A percentile compares a stretch with the other conserved stretches of the same genome.
phyloP scores from a whole-genome alignment of 2,888 invertebrate species.

The Cylloceria caligata region DNA sequence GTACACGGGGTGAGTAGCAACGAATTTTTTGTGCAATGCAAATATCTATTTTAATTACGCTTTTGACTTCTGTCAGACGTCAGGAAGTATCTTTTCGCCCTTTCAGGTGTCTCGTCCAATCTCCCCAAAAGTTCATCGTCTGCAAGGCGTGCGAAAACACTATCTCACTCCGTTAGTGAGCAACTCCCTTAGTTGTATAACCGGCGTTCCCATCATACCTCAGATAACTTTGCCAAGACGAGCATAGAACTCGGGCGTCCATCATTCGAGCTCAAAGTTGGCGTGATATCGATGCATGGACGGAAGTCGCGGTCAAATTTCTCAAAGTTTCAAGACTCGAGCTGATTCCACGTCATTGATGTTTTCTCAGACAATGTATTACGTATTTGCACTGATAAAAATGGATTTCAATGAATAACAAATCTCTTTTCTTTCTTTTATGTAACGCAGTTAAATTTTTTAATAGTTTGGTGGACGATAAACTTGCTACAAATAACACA shows the following conservation, averaged over 20 bases:
- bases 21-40: no score
- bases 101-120: conserved; percentile 16
- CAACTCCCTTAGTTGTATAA: conserved; percentile 33
- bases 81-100: conserved; percentile 25
- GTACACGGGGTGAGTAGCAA: conserved; percentile 48
- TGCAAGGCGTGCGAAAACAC: conserved; percentile 35
- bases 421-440: neutral
- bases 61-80: conserved; percentile 31
- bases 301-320: conserved; percentile 26
- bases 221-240: conserved; percentile 35
- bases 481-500: no score
- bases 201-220: conserved; percentile 40
- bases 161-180: conserved; percentile 33
- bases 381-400: neutral
- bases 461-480: no score
- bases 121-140: conserved; percentile 39
- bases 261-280: conserved; percentile 31
- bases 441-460: neutral
- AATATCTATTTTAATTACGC: neutral
- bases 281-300: conserved; percentile 22
- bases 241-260: conserved; percentile 19
- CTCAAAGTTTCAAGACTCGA: conserved; percentile 11
- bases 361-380: neutral
- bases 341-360: conserved; percentile 2
- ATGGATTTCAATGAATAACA: neutral